These are phyloP conservation scores for Scolopax mira DNA, from an alignment of 2,113 vertebrate genomes.

Conservation along the genomic window DNA sequence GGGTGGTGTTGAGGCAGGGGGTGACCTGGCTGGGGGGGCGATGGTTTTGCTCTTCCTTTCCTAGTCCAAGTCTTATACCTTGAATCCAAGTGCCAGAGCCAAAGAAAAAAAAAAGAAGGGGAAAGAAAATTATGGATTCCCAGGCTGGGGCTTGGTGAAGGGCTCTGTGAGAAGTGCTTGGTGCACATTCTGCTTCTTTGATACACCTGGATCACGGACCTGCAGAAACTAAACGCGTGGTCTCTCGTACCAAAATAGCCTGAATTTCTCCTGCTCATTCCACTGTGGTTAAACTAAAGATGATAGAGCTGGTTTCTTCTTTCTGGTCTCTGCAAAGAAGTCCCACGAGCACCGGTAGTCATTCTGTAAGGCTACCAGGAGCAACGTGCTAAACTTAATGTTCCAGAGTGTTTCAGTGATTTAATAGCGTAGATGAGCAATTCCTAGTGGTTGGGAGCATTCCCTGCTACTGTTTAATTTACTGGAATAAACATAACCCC, in stretches of 20 bases:
- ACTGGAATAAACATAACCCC: neutral
- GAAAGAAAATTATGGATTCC: neutral
- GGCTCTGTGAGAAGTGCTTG: neutral
- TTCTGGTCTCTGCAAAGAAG: neutral
- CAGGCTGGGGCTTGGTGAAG: neutral
- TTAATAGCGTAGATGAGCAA: neutral
- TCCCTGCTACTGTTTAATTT: neutral
- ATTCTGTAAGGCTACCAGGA: neutral
- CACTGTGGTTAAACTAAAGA: neutral
- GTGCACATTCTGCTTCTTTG: neutral
- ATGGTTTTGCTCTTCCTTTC: neutral
- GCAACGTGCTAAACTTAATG: neutral
- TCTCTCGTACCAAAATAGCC: neutral
- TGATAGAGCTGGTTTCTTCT: neutral
- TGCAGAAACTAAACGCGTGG: neutral
- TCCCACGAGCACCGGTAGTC: accelerated
- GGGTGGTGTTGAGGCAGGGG: neutral
- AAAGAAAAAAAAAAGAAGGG: neutral
- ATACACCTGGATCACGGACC: neutral
- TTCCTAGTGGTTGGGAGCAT: neutral
- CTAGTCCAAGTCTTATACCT: neutral
- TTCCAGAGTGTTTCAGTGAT: neutral
- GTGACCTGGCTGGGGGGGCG: neutral
- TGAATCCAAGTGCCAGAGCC: neutral
- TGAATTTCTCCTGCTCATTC: neutral